Conservation (phyloP, 2,888 invertebrate genomes). For the Ormyrus nitidulus region DNA sequence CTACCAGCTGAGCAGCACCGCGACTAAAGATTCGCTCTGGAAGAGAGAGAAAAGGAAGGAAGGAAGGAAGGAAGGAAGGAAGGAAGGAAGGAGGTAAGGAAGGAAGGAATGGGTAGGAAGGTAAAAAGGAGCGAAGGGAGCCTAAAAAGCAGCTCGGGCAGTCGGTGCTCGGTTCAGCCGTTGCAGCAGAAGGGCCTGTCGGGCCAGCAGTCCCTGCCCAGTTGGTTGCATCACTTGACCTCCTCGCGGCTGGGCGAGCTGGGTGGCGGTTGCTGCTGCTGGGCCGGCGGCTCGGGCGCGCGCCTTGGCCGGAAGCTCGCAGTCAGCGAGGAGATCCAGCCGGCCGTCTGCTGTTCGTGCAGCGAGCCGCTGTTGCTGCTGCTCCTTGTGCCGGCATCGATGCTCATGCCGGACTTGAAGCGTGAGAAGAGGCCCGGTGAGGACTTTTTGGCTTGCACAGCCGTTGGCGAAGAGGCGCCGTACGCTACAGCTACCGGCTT, state of each 20-base stretch:
- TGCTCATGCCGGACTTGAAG: constrained; percentile 72
- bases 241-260: constrained; percentile 68
- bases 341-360: constrained; percentile 67
- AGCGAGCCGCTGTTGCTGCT: constrained; percentile 72
- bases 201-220: constrained; percentile 12
- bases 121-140: too few species aligned
- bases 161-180: constrained; percentile 57
- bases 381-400: constrained; percentile 69
- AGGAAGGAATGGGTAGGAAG: too few species aligned
- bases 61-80: too few species aligned
- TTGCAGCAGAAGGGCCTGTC: constrained; percentile 67
- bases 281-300: background rate
- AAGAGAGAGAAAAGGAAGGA: too few species aligned
- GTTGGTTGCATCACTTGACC: constrained; percentile 69
- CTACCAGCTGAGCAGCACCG: too few species aligned
- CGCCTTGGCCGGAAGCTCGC: constrained; percentile 72
- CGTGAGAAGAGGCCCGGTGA: constrained; percentile 70
- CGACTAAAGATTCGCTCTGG: too few species aligned
- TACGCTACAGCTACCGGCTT: constrained; percentile 59
- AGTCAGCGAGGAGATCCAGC: constrained; percentile 73
- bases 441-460: constrained; percentile 66
- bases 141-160: too few species aligned
- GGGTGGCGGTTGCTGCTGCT: background rate
- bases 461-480: constrained; percentile 61
- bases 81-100: too few species aligned